Base-by-base conservation (phyloP, 2,797 vertebrate genomes). In the Labroides dimidiatus region DNA sequence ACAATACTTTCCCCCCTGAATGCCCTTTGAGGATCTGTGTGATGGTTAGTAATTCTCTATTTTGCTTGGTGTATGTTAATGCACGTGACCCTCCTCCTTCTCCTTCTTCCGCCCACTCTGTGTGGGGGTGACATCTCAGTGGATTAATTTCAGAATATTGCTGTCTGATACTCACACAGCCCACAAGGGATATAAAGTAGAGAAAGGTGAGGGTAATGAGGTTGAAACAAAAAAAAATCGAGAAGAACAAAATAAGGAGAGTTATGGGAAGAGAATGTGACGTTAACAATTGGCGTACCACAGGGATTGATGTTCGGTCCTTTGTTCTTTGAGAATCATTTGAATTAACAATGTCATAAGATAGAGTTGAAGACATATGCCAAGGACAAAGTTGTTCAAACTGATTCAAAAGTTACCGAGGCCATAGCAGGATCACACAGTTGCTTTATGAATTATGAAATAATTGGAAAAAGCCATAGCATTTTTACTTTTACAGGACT, bases 1-100 rank as follows among this genome's bases (percentile, higher is more conserved):
- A 89, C 80, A 86, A 85, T 82, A 73, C 75, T 68, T 59, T 63
- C 61, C 78, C 67, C 45, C 56, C 72, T 84, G 72, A 76, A 77
- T 77, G 77, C 59, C 76, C 65, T 82, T 71, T 78, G 64, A 70
- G 67, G 77, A 66, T 80, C 71, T 75, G 69, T 83, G 67, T 73
- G 73, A 80, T 82, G 83, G 75, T 80, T 78, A 49, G 59, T 70
- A 77, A 77, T 81, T 80, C 83, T 81, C 67, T 64, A 52, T 76
- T 62, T 78, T 52, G 10, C 39, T 61, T 37, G 43, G 20, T 64
- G 6, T 68, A 21, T 66, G 57, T 51, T 15, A 49, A 42, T 56
- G 54, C 60, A 65, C 9, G 12, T 33, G 17, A 52, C 60, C 27
- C 50, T 17, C 19, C 48, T 14, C 21, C 48, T 45, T 27, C 48